Base-by-base conservation (phyloP, 1,140 invertebrate species). In the Thalassaphorura encarpata region DNA sequence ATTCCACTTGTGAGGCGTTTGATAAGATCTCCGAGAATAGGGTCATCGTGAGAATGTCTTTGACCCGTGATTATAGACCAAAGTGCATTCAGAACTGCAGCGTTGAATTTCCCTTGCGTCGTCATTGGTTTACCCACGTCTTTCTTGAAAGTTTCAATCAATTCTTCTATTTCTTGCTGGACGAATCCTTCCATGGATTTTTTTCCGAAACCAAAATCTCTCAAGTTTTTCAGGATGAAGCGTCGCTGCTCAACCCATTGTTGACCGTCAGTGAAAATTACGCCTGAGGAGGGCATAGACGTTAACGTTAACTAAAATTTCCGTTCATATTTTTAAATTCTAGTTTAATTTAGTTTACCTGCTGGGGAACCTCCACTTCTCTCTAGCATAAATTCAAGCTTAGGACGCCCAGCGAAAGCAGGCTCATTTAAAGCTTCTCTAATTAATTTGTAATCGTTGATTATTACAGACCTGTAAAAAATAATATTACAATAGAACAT, bases 191-290 rank as follows among this genome's bases (percentile, higher is more conserved):
- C 50, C 47, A 49, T 49, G 3, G 47, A 49, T n/a, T 33, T 28
- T 33, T 33, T 49, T 3, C 47, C 69, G 21, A 71, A 66, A 24
- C 70, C 69, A 39, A 70, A 56, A 47, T 68, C 64, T 43, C 67
- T 50, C 21, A 72, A 56, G 15, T 64, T 56, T 18, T 65, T 65
- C 11, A 70, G 13, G 16, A 64, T 52, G 54, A 70, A 69, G 45
- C 64, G 58, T 16, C 69, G 62, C 18, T 69, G 67, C 56, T 70
- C 64, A 49, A 80, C 76, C 89, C 89, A 92, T 36, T 84, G 72
- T n/a, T 79, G 75, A 19, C 79, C 82, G 62, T 88, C 85, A 0
- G 81, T 83, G 0, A 87, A 66, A 0, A 87, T 62, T 3, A 87
- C 73, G 42, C 79, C 78, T 77, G 21, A 11, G 6, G 4, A 47